Evolutionary conservation across 2,888 invertebrate genomes (phyloP).

Genomic region (Watsonalla binaria): DNA sequence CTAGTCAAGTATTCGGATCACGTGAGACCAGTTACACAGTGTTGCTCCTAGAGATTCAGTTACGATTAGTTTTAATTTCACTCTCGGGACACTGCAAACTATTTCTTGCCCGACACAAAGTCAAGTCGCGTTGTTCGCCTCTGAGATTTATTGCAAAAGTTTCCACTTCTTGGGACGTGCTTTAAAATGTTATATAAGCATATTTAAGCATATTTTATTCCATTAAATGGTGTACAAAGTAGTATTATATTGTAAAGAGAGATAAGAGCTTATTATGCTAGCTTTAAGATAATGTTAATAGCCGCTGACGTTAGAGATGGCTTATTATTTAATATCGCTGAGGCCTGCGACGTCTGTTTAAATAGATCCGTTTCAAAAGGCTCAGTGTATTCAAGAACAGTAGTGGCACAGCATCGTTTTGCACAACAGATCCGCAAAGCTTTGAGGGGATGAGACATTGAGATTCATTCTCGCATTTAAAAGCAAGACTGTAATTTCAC

Average conservation of each 20-base stretch:
- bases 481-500: conserved; percentile 75
- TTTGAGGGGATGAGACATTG: conserved; percentile 73
- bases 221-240: conserved; percentile 1
- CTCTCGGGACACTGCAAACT: conserved; percentile 36
- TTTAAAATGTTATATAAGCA: conserved; percentile 16
- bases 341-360: conserved; percentile 9
- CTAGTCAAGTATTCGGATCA: conserved; percentile 37
- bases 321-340: background rate
- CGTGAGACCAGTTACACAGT: conserved; percentile 31
- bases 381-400: conserved; percentile 47
- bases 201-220: conserved; percentile 1
- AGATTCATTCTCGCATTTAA: conserved; percentile 76
- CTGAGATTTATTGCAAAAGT: conserved; percentile 37
- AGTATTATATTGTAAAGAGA: background rate
- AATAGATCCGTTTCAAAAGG: conserved; percentile 31
- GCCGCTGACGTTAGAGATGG: background rate
- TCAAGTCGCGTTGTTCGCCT: conserved; percentile 1
- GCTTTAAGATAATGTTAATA: no score
- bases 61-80: conserved; percentile 52
- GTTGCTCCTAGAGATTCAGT: conserved; percentile 27
- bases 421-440: conserved; percentile 58
- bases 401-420: conserved; percentile 35
- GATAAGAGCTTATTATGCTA: no score
- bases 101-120: conserved; percentile 20
- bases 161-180: conserved; percentile 17